Evolutionary conservation across 2,797 vertebrate genomes (phyloP).

Genomic region (Melanotaenia nigrans): DNA sequence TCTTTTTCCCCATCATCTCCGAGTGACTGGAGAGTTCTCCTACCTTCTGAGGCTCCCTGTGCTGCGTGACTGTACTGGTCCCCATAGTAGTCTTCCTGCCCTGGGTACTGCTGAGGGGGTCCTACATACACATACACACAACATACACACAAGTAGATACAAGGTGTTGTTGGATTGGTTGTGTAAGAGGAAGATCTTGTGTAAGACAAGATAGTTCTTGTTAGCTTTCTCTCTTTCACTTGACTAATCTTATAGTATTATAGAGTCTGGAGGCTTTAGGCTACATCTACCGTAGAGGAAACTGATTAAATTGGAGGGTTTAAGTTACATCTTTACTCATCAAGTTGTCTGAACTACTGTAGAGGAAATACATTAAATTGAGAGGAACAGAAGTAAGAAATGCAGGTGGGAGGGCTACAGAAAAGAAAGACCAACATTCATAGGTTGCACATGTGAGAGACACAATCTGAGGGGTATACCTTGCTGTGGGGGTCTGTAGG

Average conservation of each 20-base stretch:
- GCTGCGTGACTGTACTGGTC: slow-evolving; percentile 99
- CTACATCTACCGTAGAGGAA: slow-evolving; percentile 60
- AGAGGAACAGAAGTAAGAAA: slow-evolving; percentile 66
- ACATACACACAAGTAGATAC: slow-evolving; percentile 85
- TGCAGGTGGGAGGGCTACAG: slow-evolving; percentile 63
- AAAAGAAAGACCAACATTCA: slow-evolving; percentile 64
- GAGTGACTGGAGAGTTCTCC: slow-evolving; percentile 79
- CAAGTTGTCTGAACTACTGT: slow-evolving; percentile 61
- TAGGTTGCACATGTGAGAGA: slow-evolving; percentile 61
- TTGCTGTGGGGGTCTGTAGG: slow-evolving; percentile 97
- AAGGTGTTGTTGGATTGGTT: slow-evolving; percentile 80
- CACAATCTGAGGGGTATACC: slow-evolving; percentile 81
- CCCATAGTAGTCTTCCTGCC: slow-evolving; percentile 99
- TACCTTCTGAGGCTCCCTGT: slow-evolving; percentile 99
- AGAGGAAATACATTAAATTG: slow-evolving; percentile 49
- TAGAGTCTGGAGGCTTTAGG: slow-evolving; percentile 44
- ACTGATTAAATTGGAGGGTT: slow-evolving; percentile 37
- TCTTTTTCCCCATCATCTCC: slow-evolving; percentile 52
- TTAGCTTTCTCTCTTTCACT: slow-evolving; percentile 56
- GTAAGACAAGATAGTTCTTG: slow-evolving; percentile 20
- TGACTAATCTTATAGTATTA: slow-evolving; percentile 47
- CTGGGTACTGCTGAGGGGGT: slow-evolving; percentile 99
- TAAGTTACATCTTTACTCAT: slow-evolving; percentile 56
- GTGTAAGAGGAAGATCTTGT: slow-evolving; percentile 60
- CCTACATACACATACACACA: slow-evolving; percentile 91